A percentile compares a stretch with the other conserved stretches of the same genome.
Evolutionary conservation across 2,888 invertebrate genomes (phyloP).

Genomic region (Noctua comes): DNA sequence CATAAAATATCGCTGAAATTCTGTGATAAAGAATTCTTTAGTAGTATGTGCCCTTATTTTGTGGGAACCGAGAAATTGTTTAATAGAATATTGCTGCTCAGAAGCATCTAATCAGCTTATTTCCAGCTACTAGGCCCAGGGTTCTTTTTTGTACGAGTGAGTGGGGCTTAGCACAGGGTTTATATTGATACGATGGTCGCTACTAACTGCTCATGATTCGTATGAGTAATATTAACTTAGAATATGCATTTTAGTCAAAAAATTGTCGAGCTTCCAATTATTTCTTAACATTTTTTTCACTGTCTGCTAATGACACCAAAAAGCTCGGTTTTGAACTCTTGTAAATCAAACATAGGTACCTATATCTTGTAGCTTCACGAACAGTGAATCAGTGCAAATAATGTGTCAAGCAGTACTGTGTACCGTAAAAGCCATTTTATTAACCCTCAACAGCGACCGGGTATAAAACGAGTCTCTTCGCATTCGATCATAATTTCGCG

Average conservation of each 20-base stretch:
- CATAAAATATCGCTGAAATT: constrained; percentile 21
- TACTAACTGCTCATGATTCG: background rate
- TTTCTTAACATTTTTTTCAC: background rate
- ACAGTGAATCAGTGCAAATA: constrained; percentile 30
- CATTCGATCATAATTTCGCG: constrained; percentile 27
- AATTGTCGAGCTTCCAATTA: background rate
- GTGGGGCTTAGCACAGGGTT: background rate
- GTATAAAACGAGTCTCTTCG: constrained; percentile 9
- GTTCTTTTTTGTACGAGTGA: background rate
- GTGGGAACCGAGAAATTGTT: background rate
- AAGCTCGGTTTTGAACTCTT: background rate
- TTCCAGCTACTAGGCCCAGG: background rate
- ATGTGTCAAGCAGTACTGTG: constrained; percentile 18
- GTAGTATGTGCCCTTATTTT: background rate
- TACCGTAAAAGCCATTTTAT: constrained; percentile 39
- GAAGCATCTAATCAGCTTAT: background rate
- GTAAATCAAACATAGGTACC: background rate
- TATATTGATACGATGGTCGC: background rate
- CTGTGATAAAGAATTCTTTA: constrained; percentile 11
- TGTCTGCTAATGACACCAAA: background rate
- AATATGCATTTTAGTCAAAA: background rate
- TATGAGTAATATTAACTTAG: background rate
- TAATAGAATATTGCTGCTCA: background rate
- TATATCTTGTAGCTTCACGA: background rate
- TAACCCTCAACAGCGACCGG: constrained; percentile 17